Conservation (phyloP, 2,797 vertebrate species). For the Tragopan temminckii region DNA sequence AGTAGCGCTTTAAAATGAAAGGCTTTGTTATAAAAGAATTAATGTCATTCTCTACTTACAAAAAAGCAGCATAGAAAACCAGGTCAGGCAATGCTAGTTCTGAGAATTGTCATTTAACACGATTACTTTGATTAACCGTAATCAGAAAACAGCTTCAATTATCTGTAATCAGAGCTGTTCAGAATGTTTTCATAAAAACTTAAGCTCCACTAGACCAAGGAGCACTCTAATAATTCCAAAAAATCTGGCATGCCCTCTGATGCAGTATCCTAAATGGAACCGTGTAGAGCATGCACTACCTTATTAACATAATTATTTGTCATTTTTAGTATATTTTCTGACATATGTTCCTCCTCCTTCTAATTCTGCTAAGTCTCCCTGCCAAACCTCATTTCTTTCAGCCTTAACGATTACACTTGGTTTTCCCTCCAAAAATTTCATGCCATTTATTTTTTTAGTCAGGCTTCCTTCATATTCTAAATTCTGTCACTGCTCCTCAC, state of each 20-base stretch:
- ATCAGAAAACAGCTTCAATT: constrained; percentile 10
- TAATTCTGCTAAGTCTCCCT: not conserved
- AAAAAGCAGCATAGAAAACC: not conserved
- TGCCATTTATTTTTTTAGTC: not conserved
- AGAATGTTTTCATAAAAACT: constrained; percentile 26
- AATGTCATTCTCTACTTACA: not conserved
- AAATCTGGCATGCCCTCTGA: not conserved
- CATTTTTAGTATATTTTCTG: not conserved
- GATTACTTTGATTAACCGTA: constrained; percentile 25
- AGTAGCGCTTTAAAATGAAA: not conserved
- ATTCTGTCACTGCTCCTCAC: not conserved
- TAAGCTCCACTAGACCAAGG: not conserved
- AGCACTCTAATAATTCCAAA: not conserved
- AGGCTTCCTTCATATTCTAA: not conserved
- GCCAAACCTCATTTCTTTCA: not conserved
- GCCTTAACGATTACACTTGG: not conserved
- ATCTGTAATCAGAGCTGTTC: constrained; percentile 45
- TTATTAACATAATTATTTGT: not conserved
- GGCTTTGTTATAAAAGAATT: constrained; percentile 4
- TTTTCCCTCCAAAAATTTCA: not conserved
- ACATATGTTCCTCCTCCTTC: not conserved
- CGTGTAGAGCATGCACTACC: not conserved
- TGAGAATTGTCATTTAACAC: not conserved
- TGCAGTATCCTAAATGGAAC: not conserved
- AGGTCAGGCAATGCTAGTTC: not conserved